Evolutionary conservation across 2,888 invertebrate genomes (phyloP).

Genomic region (Platyscelio sp.): DNA sequence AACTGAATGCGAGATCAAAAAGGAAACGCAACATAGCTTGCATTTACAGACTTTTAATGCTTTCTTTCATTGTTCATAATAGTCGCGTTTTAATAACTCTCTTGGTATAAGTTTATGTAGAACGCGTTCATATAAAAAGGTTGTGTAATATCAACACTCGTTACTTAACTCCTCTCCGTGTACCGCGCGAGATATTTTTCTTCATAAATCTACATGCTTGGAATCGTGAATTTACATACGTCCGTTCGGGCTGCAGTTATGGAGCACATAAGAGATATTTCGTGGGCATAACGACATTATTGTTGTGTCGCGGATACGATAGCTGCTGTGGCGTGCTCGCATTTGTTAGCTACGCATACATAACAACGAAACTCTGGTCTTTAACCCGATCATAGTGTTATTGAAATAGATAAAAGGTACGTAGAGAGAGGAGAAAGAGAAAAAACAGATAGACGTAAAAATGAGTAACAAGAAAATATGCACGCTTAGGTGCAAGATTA

Average conservation of each 20-base stretch:
- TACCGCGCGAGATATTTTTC: slow-evolving; percentile 54
- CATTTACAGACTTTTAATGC: neutral
- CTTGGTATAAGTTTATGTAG: slow-evolving; percentile 43
- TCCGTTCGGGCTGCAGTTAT: slow-evolving; percentile 52
- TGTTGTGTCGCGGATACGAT: slow-evolving; percentile 66
- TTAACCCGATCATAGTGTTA: neutral
- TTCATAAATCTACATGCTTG: slow-evolving; percentile 61
- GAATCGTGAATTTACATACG: slow-evolving; percentile 65
- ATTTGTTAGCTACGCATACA: slow-evolving; percentile 40
- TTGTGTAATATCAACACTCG: slow-evolving; percentile 59
- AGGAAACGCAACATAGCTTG: neutral
- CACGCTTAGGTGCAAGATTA: too few species aligned
- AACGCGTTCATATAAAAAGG: slow-evolving; percentile 30
- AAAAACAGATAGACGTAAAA: too few species aligned
- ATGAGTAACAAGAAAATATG: too few species aligned
- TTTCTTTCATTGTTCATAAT: slow-evolving; percentile 14
- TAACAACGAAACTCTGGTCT: slow-evolving; percentile 24
- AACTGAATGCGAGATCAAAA: slow-evolving; percentile 11
- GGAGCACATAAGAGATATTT: slow-evolving; percentile 53
- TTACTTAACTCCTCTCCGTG: slow-evolving; percentile 54
- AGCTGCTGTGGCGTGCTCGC: slow-evolving; percentile 44
- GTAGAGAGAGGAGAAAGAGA: too few species aligned
- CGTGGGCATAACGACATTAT: slow-evolving; percentile 70
- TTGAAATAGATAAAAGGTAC: neutral
- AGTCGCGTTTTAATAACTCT: slow-evolving; percentile 33